Percentiles rank a stretch among this genome's conserved stretches.
Evolutionary conservation across 2,888 invertebrate species (phyloP).

Genomic region (Zygogramma bicolorata): DNA sequence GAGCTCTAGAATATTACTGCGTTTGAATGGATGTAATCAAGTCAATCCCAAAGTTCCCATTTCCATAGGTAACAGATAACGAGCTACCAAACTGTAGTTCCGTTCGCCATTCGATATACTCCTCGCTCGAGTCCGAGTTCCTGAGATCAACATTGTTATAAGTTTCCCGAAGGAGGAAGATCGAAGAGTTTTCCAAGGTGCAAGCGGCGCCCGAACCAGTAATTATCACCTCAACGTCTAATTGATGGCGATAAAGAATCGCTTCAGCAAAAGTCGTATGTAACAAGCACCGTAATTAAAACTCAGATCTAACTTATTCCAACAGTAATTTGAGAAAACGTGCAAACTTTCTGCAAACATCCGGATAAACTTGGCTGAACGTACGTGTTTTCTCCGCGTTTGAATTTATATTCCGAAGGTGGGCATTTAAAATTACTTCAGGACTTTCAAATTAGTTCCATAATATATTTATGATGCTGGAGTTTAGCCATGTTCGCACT

Average conservation of each 20-base stretch:
- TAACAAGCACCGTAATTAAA: slow-evolving; percentile 61
- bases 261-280: slow-evolving; percentile 53
- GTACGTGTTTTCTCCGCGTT: slow-evolving; percentile 57
- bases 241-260: slow-evolving; percentile 60
- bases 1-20: no score
- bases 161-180: neutral
- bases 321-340: slow-evolving; percentile 60
- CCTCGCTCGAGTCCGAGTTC: neutral
- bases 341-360: slow-evolving; percentile 62
- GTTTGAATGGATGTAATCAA: no score
- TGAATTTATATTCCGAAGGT: slow-evolving; percentile 59
- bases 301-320: slow-evolving; percentile 60
- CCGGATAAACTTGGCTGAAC: slow-evolving; percentile 59
- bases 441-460: slow-evolving; percentile 61
- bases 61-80: no score
- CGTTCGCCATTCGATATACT: no score
- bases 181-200: neutral
- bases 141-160: neutral
- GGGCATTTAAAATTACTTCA: slow-evolving; percentile 61
- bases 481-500: slow-evolving; percentile 39
- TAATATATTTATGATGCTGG: slow-evolving; percentile 58
- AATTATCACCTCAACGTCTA: slow-evolving; percentile 49
- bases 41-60: no score
- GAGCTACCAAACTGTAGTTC: no score
- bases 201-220: slow-evolving; percentile 15